Base-by-base conservation (phyloP, 2,888 invertebrate species). In the Cyclophora albipunctata region DNA sequence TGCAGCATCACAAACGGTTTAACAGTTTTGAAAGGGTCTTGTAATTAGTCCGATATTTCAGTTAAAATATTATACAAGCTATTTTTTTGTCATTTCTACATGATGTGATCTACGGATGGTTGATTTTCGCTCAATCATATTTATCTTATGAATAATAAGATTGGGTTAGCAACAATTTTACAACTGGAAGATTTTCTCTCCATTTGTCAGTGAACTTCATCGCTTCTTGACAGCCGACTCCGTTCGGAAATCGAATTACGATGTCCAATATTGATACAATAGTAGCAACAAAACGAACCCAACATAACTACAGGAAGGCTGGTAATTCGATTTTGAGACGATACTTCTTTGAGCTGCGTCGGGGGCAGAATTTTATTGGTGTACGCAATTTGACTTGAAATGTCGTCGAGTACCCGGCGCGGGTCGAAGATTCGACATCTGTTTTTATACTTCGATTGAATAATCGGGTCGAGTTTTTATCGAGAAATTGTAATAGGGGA, bases 221-320 rank as follows among this genome's bases (percentile, higher is more conserved):
- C 20, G 20, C 20, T 20, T 20, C 20, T 71, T 75, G 78, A 76
- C 76, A 70, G 71, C 62, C 64, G 71, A 67, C 68, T 73, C 60
- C 66, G 68, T 71, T 66, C 69, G 66, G 68, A 80, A 82, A 81
- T 81, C 73, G 73, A 79, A 75, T 84, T 84, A 82, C 75, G 72
- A 73, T 73, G 73, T 75, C 78, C 83, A 82, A 84, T 84, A 82
- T 83, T 81, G 81, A 83, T 81, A 82, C 78, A 82, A 82, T 82
- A 79, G 78, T 78, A 72, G 75, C 73, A 80, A 80, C 79, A 77
- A 71, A 81, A 77, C 71, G 74, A 76, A 76, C 67, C 60, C 66
- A 68, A 73, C 71, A 71, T 75, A 76, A 75, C 74, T 73, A 75
- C 62, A 64, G 69, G 71, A 69, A 69, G 71, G 66, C 57, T 67